These are phyloP conservation scores for Coptodon rendalli DNA, from an alignment of 2,113 vertebrate species.

Conservation along the genomic window DNA sequence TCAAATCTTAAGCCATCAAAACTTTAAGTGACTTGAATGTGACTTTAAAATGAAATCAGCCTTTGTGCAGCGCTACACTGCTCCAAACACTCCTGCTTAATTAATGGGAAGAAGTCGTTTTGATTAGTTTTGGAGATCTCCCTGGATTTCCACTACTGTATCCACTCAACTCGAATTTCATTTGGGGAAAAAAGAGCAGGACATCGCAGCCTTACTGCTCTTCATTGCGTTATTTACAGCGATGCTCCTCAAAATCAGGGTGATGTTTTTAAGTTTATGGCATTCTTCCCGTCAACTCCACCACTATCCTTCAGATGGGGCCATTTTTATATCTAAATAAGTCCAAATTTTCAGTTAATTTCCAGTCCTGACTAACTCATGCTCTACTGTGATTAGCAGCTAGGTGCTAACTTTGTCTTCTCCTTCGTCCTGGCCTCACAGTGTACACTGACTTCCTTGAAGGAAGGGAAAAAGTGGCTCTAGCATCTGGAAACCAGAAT, in stretches of 20 bases:
- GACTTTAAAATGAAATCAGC: not conserved
- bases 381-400: not conserved
- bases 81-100: rapidly evolving
- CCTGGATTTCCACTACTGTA: not conserved
- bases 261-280: not conserved
- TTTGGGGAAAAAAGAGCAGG: not conserved
- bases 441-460: not conserved
- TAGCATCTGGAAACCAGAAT: not conserved
- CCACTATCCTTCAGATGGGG: rapidly evolving
- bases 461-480: not conserved
- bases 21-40: not conserved
- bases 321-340: not conserved
- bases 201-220: not conserved
- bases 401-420: not conserved
- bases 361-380: not conserved
- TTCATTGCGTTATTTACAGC: not conserved
- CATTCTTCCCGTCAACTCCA: not conserved
- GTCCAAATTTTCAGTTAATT: not conserved
- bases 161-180: not conserved
- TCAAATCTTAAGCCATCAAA: not conserved
- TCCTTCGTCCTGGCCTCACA: rapidly evolving
- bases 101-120: rapidly evolving
- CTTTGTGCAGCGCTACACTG: not conserved
- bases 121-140: rapidly evolving
- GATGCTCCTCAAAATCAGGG: not conserved